Evolutionary conservation across 2,888 invertebrate species (phyloP), one percentile per base, ranked within the genome.

Genomic region (Lypha dubia): DNA sequence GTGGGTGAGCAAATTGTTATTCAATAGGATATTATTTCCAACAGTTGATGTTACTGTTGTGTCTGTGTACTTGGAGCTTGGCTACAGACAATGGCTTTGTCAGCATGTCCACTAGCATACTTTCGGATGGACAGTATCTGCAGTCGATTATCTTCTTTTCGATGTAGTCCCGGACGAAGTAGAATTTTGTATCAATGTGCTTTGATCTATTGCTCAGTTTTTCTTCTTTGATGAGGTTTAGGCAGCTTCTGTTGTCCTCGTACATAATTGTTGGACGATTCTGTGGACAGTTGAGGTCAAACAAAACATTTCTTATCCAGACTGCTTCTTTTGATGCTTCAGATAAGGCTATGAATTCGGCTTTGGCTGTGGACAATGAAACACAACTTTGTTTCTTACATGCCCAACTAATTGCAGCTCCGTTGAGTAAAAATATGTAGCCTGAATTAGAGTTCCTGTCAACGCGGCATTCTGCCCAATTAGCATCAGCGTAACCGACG

Each of bases 221-320:
- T n/a, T n/a, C n/a, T n/a, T n/a, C n/a, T n/a, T n/a, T n/a, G n/a
- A n/a, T n/a, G n/a, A n/a, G n/a, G n/a, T 56, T 82, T n/a, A 82
- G 11, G 9, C 63, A 62, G 24, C 71, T 76, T 58, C 35, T 70
- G 13, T 77, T 77, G 49, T 77, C 65, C 20, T 82, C 76, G 13
- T n/a, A 71, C 13, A 77, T 76, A 11, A n/a, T 35, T 11, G 70
- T 65, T 38, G 75, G 44, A 13, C 13, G 38, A 35, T 13, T n/a
- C 17, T 6, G 41, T 9, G 41, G 41, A 41, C 41, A 41, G 41
- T 9, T 41, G 41, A 75, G 17, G 28, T 70, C 81, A 1, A 8
- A 17, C 11, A 79, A 22, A 38, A 83, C 24, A 11, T 65, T 70
- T 49, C 56, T 53, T 2, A 79, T 28, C 62, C 67, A n/a, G n/a